phyloP scores from a whole-genome alignment of 2,888 invertebrate genomes.

The Drosophila longiperda region DNA sequence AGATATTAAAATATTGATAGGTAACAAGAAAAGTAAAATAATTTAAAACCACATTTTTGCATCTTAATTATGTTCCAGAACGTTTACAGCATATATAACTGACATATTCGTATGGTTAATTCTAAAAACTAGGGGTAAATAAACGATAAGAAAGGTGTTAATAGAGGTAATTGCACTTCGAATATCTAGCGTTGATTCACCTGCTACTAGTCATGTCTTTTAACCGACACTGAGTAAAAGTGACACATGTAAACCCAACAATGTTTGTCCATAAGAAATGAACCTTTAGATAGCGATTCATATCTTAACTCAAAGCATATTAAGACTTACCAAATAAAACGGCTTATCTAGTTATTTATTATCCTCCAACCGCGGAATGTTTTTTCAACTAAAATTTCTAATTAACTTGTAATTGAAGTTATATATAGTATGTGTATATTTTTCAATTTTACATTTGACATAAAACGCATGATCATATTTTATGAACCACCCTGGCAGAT shows the following conservation, averaged over 20 bases:
- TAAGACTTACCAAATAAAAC: conserved; percentile 5
- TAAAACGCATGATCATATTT: background rate
- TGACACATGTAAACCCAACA: background rate
- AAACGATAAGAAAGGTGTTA: conserved; percentile 6
- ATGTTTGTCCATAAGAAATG: background rate
- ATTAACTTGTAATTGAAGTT: background rate
- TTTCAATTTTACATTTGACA: background rate
- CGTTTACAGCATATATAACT: background rate
- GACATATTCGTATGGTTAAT: background rate
- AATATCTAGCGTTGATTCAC: background rate
- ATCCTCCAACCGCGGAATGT: background rate
- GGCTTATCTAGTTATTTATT: background rate
- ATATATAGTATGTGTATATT: background rate
- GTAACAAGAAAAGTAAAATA: background rate
- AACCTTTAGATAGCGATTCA: background rate
- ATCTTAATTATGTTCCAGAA: background rate
- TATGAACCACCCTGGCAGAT: background rate
- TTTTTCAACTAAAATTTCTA: conserved; percentile 4
- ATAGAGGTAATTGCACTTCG: background rate
- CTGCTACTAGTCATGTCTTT: background rate
- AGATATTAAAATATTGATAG: background rate
- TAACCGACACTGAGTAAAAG: background rate
- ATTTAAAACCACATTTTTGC: too few relatives aligned
- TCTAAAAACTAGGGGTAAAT: background rate
- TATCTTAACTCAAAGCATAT: background rate